phyloP scores from a whole-genome alignment of 2,113 vertebrate species.

The Melanostigma gelatinosum region DNA sequence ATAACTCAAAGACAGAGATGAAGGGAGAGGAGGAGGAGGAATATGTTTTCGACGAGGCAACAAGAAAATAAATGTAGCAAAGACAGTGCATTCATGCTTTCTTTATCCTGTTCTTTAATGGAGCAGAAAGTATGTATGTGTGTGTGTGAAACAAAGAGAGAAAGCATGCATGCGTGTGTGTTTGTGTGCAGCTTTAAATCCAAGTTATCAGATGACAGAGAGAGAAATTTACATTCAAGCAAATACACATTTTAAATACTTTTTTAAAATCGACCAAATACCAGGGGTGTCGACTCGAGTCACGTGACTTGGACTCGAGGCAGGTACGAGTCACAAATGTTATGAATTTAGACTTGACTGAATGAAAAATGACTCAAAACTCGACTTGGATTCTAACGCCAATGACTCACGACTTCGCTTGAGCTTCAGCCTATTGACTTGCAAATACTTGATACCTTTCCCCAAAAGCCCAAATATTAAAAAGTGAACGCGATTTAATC shows the following conservation, averaged over 20 bases:
- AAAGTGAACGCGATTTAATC: too few relatives aligned
- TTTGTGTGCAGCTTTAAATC: background rate
- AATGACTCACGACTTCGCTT: too few relatives aligned
- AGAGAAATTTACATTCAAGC: background rate
- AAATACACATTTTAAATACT: background rate
- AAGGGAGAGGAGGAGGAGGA: slow-evolving; percentile 20
- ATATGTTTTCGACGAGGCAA: background rate
- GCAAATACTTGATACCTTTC: too few relatives aligned
- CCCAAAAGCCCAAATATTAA: too few relatives aligned
- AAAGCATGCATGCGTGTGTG: background rate
- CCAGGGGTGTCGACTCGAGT: too few relatives aligned
- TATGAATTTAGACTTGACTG: too few relatives aligned
- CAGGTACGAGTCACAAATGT: too few relatives aligned
- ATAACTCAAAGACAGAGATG: slow-evolving; percentile 39
- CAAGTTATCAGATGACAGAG: background rate
- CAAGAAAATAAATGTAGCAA: slow-evolving; percentile 16
- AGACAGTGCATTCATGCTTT: slow-evolving; percentile 11
- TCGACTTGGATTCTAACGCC: too few relatives aligned
- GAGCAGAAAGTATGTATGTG: background rate
- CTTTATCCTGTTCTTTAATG: slow-evolving; percentile 3
- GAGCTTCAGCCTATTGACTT: too few relatives aligned
- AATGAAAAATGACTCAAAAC: too few relatives aligned
- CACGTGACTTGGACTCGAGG: too few relatives aligned
- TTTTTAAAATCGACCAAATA: background rate
- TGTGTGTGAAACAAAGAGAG: background rate